Evolutionary conservation across 1,140 invertebrate genomes (phyloP).

Genomic region (Hylyphantes graminicola): DNA sequence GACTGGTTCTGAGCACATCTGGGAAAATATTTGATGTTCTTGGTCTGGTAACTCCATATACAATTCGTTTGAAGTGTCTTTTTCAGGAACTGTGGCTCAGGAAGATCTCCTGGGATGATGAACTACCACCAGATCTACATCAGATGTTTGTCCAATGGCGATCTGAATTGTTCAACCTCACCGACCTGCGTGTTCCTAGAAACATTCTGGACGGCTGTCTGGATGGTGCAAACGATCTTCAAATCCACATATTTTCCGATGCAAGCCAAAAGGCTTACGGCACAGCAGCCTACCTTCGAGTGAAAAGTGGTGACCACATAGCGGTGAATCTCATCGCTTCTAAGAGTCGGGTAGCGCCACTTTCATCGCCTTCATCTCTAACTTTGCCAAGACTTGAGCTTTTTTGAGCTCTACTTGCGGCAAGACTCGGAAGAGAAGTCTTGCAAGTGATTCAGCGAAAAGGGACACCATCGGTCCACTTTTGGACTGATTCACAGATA

Average conservation of each 20-base stretch:
- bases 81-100: no score
- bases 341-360: slow-evolving; percentile 66
- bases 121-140: no score
- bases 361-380: slow-evolving; percentile 59
- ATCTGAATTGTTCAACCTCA: no score
- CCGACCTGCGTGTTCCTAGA: no score
- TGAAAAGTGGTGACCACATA: slow-evolving; percentile 29
- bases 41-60: no score
- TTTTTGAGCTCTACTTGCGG: slow-evolving; percentile 65
- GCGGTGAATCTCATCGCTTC: slow-evolving; percentile 63
- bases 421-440: slow-evolving; percentile 60
- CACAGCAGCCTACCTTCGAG: slow-evolving; percentile 63
- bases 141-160: no score
- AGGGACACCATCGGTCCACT: slow-evolving; percentile 34
- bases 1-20: no score
- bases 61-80: no score
- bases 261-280: slow-evolving; percentile 65
- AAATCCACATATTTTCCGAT: slow-evolving; percentile 66
- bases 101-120: no score
- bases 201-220: no score
- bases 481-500: slow-evolving; percentile 67
- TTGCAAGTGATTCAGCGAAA: slow-evolving; percentile 4
- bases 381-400: slow-evolving; percentile 66
- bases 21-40: no score
- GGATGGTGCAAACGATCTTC: slow-evolving; percentile 5